Evolutionary conservation across 2,113 vertebrate genomes (phyloP).

Genomic region (Peromyscus polionotus): DNA sequence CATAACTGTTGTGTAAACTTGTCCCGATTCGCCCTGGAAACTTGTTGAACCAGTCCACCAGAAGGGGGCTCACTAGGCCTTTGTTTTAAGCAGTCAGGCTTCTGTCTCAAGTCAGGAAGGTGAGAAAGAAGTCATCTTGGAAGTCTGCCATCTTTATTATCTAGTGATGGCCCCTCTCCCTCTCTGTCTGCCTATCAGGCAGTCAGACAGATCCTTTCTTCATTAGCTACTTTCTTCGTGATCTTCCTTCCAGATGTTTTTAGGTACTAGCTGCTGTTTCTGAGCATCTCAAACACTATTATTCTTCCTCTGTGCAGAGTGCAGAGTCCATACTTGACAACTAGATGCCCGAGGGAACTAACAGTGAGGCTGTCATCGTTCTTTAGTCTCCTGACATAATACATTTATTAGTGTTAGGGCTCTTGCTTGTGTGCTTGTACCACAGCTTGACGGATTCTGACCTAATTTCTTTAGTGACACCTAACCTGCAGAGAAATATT

Average conservation of each 20-base stretch:
- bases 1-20: background rate
- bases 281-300: conserved; percentile 65
- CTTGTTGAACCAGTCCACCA: background rate
- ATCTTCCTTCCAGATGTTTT: conserved; percentile 40
- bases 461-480: conserved; percentile 75
- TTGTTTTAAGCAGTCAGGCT: background rate
- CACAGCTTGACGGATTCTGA: conserved; percentile 77
- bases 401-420: conserved; percentile 58
- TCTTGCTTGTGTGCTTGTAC: conserved; percentile 56
- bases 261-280: conserved; percentile 69
- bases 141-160: background rate
- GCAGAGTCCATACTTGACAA: conserved; percentile 21
- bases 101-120: background rate
- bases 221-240: background rate
- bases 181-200: background rate
- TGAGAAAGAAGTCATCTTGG: background rate
- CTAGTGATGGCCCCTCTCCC: accelerated
- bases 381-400: conserved; percentile 49
- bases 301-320: conserved; percentile 42
- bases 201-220: background rate
- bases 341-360: conserved; percentile 42
- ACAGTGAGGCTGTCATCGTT: conserved; percentile 14
- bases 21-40: background rate
- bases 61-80: background rate
- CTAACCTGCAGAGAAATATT: conserved; percentile 70